Evolutionary conservation across 2,797 vertebrate species (phyloP).

Genomic region (Phaenicophaeus curvirostris): DNA sequence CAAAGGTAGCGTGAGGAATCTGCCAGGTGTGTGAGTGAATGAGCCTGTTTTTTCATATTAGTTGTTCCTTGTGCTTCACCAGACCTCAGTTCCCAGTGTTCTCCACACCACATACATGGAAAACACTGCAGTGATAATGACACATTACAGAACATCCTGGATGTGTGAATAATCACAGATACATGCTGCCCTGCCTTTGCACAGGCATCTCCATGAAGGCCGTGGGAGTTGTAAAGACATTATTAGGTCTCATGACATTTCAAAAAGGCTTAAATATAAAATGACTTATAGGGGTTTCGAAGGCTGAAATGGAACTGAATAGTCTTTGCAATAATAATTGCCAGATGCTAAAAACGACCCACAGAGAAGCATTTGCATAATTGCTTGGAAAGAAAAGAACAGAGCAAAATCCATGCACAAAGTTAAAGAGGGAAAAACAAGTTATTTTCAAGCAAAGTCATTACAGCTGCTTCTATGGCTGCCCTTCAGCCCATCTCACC

Average conservation of each 20-base stretch:
- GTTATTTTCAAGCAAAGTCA: neutral
- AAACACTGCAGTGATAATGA: neutral
- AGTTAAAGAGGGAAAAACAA: neutral
- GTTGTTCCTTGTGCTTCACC: neutral
- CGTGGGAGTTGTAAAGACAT: slow-evolving; percentile 35
- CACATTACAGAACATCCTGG: neutral
- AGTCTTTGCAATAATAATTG: neutral
- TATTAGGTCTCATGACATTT: slow-evolving; percentile 34
- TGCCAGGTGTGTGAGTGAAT: neutral
- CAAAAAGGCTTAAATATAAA: slow-evolving; percentile 9
- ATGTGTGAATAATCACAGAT: neutral
- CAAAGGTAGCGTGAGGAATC: neutral
- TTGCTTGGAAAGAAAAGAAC: neutral
- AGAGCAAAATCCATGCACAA: neutral
- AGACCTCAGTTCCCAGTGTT: neutral
- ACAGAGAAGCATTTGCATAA: neutral
- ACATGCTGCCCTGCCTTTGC: neutral
- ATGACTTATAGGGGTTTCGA: neutral
- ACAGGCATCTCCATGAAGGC: neutral
- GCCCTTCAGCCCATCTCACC: neutral
- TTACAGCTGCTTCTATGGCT: neutral
- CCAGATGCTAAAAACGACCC: neutral
- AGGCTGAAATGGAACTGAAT: neutral
- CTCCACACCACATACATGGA: neutral
- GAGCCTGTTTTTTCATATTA: fast-evolving